These are phyloP conservation scores for Phocides pigmalion DNA, from an alignment of 1,140 invertebrate species.

Conservation along the genomic window DNA sequence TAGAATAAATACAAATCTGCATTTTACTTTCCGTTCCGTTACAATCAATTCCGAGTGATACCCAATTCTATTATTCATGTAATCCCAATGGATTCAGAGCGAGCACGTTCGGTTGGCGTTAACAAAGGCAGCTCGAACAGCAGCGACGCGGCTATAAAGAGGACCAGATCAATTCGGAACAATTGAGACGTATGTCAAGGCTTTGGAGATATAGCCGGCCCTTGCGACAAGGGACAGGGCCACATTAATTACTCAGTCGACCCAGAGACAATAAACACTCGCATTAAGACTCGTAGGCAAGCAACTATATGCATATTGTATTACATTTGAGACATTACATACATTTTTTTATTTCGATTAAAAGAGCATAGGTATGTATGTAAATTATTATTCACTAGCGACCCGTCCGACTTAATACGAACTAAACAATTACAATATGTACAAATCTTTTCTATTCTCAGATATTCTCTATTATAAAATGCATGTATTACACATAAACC, in stretches of 20 bases:
- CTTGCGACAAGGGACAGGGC: background rate
- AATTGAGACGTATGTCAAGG: conserved; percentile 8
- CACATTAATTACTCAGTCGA: conserved; percentile 7
- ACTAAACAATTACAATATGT: too few relatives aligned
- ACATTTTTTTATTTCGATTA: too few relatives aligned
- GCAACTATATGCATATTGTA: too few relatives aligned
- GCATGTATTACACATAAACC: too few relatives aligned
- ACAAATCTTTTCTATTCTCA: too few relatives aligned
- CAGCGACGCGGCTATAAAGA: background rate
- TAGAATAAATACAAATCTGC: background rate
- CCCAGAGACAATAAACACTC: background rate
- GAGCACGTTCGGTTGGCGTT: conserved; percentile 12
- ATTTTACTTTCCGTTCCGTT: background rate
- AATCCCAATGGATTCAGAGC: conserved; percentile 7
- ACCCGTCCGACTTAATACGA: too few relatives aligned
- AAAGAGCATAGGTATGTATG: too few relatives aligned
- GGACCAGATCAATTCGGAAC: conserved; percentile 13
- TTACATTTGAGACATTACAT: too few relatives aligned
- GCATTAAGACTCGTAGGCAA: too few relatives aligned
- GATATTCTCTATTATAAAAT: too few relatives aligned
- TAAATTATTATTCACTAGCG: too few relatives aligned
- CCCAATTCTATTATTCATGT: conserved; percentile 9
- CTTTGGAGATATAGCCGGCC: background rate
- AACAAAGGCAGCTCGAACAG: conserved; percentile 5
- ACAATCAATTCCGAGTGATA: background rate